Base-by-base conservation (phyloP, 2,113 vertebrate species). In the Alaudala cheleensis region DNA sequence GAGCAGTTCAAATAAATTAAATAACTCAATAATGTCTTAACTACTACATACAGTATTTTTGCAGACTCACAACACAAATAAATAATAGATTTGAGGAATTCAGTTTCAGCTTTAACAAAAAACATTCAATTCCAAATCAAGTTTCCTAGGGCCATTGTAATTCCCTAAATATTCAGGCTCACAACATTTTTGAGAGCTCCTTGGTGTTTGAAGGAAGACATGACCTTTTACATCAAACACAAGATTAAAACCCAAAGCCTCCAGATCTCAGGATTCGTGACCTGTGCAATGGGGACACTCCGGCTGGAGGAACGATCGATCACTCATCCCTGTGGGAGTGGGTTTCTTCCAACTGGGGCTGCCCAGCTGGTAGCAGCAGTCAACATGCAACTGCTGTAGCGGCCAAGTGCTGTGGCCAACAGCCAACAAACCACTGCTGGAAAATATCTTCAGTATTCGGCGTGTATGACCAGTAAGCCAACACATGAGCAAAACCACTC, bases 281-380 rank as follows among this genome's bases (percentile, higher is more conserved):
- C 54, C 26, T 18, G 33, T 17, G 62, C 25, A 51, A 11, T 21
- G 11, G 44, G 34, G 82, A 3, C 24, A 16, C 14, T 28, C 26
- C 31, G 62, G 2, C 49, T 51, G 44, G 23, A 76, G 65, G 50
- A 44, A 26, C 0, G 0, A 56, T 67, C 0, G 0, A 67, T 64
- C 28, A 8, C 0, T 33, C 1, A 0, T 8, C n/a, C 16, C 26
- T 6, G 16, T 50, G 33, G 23, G 34, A 49, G 4, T 3, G 10
- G 21, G 8, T 18, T 47, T 54, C 40, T 29, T 67, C 57, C 51
- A 64, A 51, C 44, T 79, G 66, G 29, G 82, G n/a, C 61, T 80
- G 10, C 61, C 29, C 29, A 12, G 70, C 44, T 9, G 28, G 34
- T 11, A 45, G 34, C 33, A n/a, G 37, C 49, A 81, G 12, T 3